phyloP scores from a whole-genome alignment of 2,797 vertebrate genomes.

The Rallus crepitans region DNA sequence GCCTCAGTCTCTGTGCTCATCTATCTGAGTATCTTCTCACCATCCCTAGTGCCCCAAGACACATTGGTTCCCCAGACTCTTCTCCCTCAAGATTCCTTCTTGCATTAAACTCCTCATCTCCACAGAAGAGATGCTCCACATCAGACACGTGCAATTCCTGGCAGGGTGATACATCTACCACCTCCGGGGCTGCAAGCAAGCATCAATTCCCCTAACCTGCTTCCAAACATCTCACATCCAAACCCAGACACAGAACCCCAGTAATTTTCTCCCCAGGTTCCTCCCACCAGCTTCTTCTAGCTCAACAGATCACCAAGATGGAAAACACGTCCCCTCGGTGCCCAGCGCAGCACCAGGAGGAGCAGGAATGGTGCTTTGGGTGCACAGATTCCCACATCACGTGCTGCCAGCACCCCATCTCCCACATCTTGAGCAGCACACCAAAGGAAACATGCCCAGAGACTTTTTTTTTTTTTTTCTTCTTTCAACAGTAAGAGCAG shows the following conservation, averaged over 20 bases:
- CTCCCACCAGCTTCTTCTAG: not conserved
- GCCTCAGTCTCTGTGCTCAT: rapidly evolving
- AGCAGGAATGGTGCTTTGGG: rapidly evolving
- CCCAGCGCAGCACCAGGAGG: not conserved
- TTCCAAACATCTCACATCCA: not conserved
- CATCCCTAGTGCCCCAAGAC: not conserved
- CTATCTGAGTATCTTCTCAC: not conserved
- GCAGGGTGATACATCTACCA: not conserved
- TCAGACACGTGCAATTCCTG: rapidly evolving
- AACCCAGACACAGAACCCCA: not conserved
- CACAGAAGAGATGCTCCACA: not conserved
- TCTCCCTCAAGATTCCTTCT: not conserved
- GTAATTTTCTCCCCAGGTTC: not conserved
- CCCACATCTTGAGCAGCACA: not conserved
- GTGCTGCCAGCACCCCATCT: not conserved
- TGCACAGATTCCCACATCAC: not conserved
- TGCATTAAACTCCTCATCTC: not conserved
- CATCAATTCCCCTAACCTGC: not conserved
- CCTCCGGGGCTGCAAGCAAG: not conserved
- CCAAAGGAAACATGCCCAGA: not conserved
- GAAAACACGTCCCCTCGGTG: rapidly evolving
- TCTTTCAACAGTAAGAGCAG: too few species aligned
- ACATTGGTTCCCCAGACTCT: not conserved
- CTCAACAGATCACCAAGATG: rapidly evolving
- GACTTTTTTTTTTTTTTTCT: too few species aligned